Conservation (phyloP, 2,888 invertebrate species). For the Anorthoa munda region DNA sequence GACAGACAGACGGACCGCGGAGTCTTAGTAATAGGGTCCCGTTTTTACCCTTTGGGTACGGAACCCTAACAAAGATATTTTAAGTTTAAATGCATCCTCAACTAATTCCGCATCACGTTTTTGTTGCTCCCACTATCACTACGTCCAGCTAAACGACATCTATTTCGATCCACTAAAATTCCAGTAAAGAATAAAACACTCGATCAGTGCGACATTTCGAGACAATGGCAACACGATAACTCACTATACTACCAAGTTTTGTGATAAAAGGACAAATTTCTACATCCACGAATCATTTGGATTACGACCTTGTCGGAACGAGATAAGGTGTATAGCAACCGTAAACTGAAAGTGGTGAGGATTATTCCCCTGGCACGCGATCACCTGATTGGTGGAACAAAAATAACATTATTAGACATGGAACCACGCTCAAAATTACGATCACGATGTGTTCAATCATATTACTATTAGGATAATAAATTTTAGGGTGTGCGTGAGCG, state of each 20-base stretch:
- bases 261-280: slow-evolving; percentile 65
- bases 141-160: slow-evolving; percentile 64
- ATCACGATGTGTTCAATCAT: slow-evolving; percentile 79
- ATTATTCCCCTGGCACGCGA: slow-evolving; percentile 76
- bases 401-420: slow-evolving; percentile 83
- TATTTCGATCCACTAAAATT: slow-evolving; percentile 71
- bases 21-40: too few relatives aligned
- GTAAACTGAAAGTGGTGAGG: slow-evolving; percentile 55
- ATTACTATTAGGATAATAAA: slow-evolving; percentile 77
- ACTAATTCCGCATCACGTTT: slow-evolving; percentile 21
- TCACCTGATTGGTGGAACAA: slow-evolving; percentile 78
- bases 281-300: slow-evolving; percentile 41
- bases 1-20: too few relatives aligned
- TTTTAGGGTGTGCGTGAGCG: slow-evolving; percentile 74
- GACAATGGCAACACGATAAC: slow-evolving; percentile 76
- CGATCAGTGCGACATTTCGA: slow-evolving; percentile 76
- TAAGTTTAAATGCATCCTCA: neutral
- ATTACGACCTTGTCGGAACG: slow-evolving; percentile 61
- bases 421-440: slow-evolving; percentile 77
- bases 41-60: too few relatives aligned
- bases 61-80: neutral
- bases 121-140: slow-evolving; percentile 38
- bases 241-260: slow-evolving; percentile 74
- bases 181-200: slow-evolving; percentile 76
- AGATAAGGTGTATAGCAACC: slow-evolving; percentile 60